Base-by-base conservation (phyloP, 1,140 invertebrate species). In the Halesus radiatus region DNA sequence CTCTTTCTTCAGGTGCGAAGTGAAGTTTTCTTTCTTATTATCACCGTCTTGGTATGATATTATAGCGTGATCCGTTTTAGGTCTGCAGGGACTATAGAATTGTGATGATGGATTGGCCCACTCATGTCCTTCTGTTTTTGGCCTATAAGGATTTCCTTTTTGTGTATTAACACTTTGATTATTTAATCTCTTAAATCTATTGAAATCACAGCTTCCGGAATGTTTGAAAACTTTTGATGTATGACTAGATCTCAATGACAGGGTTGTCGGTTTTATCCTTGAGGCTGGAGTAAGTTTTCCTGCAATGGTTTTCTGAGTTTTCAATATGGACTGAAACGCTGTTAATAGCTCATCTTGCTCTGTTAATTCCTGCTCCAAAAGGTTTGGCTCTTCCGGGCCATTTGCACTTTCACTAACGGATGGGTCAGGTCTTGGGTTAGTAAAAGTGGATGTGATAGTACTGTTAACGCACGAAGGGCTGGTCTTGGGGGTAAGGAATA, bases 271-370 rank as follows among this genome's bases (percentile, higher is more conserved):
- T 75, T 88, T 88, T 68, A 79, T 85, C 37, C 83, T 84, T 76
- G 84, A 84, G 20, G 81, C 37, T 68, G 72, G 73, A 82, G 80
- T 80, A 8, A 62, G 64, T 80, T 85, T 85, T 72, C 75, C 83
- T 53, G 84, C 78, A 76, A 85, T 84, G 68, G 81, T 83, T 70
- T 84, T 79, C 85, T 88, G 87, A 0, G 85, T 82, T 84, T 86
- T 86, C 82, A 86, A 87, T 80, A 89, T 88, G 74, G 87, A 86
- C 37, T 88, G 84, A 85, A 89, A 89, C 45, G 87, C 87, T 84
- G 85, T 85, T 58, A 86, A 88, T n/a, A 89, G 81, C 26, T 83
- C 86, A 78, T 88, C 88, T 81, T 88, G 88, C 84, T 89, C 88
- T 53, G 80, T 86, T 37, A 89, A 83, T 81, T 89, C 88, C 81